A percentile compares a stretch with the other conserved stretches of the same genome.
Conservation (phyloP, 1,140 invertebrate species). For the Sogatella furcifera region DNA sequence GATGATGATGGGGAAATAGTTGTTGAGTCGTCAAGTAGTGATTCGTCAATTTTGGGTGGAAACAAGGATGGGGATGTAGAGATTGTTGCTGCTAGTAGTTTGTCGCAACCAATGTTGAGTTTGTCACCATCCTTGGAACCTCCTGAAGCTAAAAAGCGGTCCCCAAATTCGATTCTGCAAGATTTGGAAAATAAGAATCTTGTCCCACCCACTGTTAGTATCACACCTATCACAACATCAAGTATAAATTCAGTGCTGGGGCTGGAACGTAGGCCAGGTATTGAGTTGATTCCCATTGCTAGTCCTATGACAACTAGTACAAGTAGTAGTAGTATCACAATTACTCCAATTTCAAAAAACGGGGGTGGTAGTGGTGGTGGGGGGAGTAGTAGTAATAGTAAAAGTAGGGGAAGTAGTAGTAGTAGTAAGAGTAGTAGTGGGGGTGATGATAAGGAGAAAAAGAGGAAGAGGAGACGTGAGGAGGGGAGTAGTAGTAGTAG, state of each 20-base stretch:
- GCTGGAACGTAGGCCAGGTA: conserved; percentile 56
- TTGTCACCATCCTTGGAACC: conserved; percentile 36
- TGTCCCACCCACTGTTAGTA: conserved; percentile 63
- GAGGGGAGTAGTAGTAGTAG: too few relatives aligned
- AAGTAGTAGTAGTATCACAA: conserved; percentile 68
- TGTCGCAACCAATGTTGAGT: too few relatives aligned
- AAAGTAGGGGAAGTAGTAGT: conserved; percentile 11
- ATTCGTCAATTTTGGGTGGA: conserved; percentile 35
- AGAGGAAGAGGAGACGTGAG: conserved; percentile 63
- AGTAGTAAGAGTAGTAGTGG: conserved; percentile 6
- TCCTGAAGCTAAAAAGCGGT: conserved; percentile 36
- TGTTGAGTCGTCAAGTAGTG: conserved; percentile 52
- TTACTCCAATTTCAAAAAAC: conserved; percentile 57
- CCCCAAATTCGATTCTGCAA: conserved; percentile 27
- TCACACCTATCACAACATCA: conserved; percentile 53
- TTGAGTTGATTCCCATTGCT: conserved; percentile 68
- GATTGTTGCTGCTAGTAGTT: too few relatives aligned
- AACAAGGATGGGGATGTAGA: background rate
- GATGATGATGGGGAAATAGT: conserved; percentile 38
- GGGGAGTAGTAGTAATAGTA: conserved; percentile 47
- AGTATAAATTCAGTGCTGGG: conserved; percentile 42
- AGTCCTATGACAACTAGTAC: conserved; percentile 43
- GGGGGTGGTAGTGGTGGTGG: conserved; percentile 37
- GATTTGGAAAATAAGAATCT: conserved; percentile 34
- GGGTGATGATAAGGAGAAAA: conserved; percentile 54